These are phyloP conservation scores for Gorsachius goisagi DNA, from an alignment of 2,113 vertebrate genomes.

Conservation along the genomic window DNA sequence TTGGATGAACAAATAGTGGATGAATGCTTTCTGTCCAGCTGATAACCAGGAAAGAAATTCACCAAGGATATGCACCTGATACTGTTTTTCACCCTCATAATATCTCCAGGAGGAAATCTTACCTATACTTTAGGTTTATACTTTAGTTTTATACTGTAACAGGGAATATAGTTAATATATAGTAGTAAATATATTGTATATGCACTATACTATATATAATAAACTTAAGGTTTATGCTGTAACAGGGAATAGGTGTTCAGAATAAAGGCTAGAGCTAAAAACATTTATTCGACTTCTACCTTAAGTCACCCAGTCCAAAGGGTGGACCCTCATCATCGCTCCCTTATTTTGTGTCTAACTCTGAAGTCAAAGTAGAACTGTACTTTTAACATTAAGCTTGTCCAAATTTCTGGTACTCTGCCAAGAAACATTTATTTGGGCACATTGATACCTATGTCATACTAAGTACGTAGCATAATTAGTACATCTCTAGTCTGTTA, in stretches of 20 bases:
- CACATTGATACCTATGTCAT: background rate
- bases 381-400: background rate
- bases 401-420: background rate
- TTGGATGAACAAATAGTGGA: background rate
- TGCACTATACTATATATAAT: no score
- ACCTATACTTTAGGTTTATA: background rate
- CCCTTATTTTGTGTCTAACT: background rate
- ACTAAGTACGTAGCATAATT: background rate
- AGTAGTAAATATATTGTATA: no score
- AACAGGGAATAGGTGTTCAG: rapidly evolving
- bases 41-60: background rate
- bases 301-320: background rate
- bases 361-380: background rate
- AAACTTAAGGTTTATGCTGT: no score
- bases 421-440: background rate
- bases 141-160: no score
- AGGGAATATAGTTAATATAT: no score
- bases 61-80: background rate
- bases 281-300: background rate
- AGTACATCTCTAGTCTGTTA: background rate
- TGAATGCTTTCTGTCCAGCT: background rate
- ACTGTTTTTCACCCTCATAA: background rate
- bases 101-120: background rate
- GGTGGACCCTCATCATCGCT: background rate
- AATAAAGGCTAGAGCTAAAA: background rate